A percentile compares a stretch with the other conserved stretches of the same genome.
phyloP scores from a whole-genome alignment of 37 sponge, comb jelly and placozoan genomes.

The Crambe crambe region DNA sequence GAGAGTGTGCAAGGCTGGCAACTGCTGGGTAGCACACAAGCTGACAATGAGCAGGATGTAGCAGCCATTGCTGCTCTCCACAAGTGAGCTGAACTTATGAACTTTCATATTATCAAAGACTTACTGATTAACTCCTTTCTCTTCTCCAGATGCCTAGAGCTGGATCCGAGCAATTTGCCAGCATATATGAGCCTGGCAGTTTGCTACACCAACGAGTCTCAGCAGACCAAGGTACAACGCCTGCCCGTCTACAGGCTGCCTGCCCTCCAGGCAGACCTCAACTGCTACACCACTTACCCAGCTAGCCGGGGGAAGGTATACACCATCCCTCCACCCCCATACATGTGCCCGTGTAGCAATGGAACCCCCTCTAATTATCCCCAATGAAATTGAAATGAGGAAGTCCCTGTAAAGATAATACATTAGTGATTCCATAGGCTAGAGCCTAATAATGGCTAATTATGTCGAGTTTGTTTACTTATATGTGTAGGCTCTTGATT shows the following conservation, averaged over 20 bases:
- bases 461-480: too few species aligned
- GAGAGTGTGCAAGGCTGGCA: constrained; percentile 70
- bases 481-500: constrained; percentile 33
- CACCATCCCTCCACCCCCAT: not conserved
- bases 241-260: constrained; percentile 1
- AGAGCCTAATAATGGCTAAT: too few species aligned
- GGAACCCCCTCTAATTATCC: not conserved
- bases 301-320: not conserved
- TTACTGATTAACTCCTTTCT: too few species aligned
- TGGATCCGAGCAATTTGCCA: constrained; percentile 72
- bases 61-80: constrained; percentile 87
- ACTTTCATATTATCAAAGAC: too few species aligned
- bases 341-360: not conserved
- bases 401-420: too few species aligned
- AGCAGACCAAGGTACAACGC: constrained; percentile 35
- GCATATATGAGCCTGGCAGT: constrained; percentile 85
- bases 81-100: constrained; percentile 78
- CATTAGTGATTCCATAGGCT: not conserved
- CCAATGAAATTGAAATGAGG: too few species aligned
- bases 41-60: constrained; percentile 90
- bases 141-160: constrained; percentile 51
- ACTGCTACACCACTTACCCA: not conserved
- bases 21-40: constrained; percentile 84
- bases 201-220: constrained; percentile 89
- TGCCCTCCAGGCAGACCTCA: constrained; percentile 4